Evolutionary conservation across 2,113 vertebrate species (phyloP), one percentile per base, ranked within the genome.

Genomic region (Pan paniscus): DNA sequence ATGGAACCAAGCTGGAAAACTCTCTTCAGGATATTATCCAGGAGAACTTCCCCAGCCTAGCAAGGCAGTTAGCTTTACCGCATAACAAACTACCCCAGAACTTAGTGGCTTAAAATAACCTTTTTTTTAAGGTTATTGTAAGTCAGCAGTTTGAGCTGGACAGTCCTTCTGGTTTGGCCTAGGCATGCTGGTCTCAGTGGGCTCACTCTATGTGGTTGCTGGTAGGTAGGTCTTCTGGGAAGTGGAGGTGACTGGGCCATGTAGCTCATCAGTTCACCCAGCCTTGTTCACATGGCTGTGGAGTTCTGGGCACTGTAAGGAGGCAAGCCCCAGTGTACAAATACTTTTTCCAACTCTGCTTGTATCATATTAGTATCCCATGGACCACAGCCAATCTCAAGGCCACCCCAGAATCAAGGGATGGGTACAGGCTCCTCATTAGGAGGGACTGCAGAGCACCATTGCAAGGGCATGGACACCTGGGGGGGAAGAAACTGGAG

Each of bases 381-480:
- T 11, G 30, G 68, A 68, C n/a, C 80, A 43, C 55, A 79, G 85
- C 73, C 89, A 81, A 8, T 38, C 64, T 59, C 23, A 64, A 61
- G 11, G 1, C 40, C 55, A 73, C 27, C 16, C 8, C 38, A 7
- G 78, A 82, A 32, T 38, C 30, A 27, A 72, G 30, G 27, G 2
- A 8, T 27, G 2, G 55, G 30, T 40, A 48, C 3, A 73, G 35
- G 30, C 27, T 48, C 52, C 16, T 55, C n/a, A 4, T 55, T 17
- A 13, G 23, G 38, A 83, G n/a, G 32, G 80, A 17, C 40, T 73
- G 30, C 9, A 4, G 5, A 55, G 43, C 18, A 30, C 38, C 17
- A 8, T 9, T 6, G 25, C 43, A 14, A 18, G 46, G 16, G 3
- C n/a, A 6, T 22, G 11, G 57, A 1, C 27, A 5, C 1, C 3